phyloP scores from a whole-genome alignment of 2,113 vertebrate genomes.

The Eptatretus burgeri region DNA sequence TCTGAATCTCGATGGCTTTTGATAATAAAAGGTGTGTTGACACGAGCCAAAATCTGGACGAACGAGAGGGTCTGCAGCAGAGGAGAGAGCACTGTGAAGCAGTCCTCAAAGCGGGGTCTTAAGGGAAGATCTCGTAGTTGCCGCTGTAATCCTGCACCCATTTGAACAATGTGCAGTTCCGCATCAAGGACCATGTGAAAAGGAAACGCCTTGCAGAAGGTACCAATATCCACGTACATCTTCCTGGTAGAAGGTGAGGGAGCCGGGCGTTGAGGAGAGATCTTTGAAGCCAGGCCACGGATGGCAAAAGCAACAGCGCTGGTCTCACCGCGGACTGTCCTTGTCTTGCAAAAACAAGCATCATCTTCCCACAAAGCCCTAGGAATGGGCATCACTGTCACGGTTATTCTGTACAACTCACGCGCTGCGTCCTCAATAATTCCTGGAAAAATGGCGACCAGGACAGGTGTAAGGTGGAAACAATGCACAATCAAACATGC shows the following conservation, averaged over 20 bases:
- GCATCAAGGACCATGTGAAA: slow-evolving; percentile 81
- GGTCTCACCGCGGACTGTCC: too few species aligned
- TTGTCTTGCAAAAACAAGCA: too few species aligned
- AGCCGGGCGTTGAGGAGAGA: neutral
- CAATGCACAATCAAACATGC: slow-evolving; percentile 52
- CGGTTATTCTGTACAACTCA: slow-evolving; percentile 51
- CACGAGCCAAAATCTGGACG: slow-evolving; percentile 46
- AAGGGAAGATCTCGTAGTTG: slow-evolving; percentile 52
- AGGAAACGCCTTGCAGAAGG: slow-evolving; percentile 78
- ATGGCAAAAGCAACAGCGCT: neutral
- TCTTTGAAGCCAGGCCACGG: neutral
- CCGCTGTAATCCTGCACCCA: slow-evolving; percentile 63
- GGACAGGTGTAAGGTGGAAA: slow-evolving; percentile 55
- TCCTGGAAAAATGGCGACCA: slow-evolving; percentile 66
- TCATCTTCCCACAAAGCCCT: neutral
- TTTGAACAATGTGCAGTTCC: slow-evolving; percentile 55
- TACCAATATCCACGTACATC: slow-evolving; percentile 59
- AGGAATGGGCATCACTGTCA: slow-evolving; percentile 45
- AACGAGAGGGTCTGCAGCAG: slow-evolving; percentile 49
- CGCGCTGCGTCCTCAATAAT: slow-evolving; percentile 64
- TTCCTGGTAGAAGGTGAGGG: slow-evolving; percentile 45
- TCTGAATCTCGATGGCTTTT: slow-evolving; percentile 24
- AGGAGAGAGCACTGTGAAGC: slow-evolving; percentile 76
- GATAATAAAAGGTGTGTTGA: slow-evolving; percentile 83
- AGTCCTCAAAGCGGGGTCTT: slow-evolving; percentile 48